Conservation (phyloP, 2,888 invertebrate genomes). For the Leuctra nigra region DNA sequence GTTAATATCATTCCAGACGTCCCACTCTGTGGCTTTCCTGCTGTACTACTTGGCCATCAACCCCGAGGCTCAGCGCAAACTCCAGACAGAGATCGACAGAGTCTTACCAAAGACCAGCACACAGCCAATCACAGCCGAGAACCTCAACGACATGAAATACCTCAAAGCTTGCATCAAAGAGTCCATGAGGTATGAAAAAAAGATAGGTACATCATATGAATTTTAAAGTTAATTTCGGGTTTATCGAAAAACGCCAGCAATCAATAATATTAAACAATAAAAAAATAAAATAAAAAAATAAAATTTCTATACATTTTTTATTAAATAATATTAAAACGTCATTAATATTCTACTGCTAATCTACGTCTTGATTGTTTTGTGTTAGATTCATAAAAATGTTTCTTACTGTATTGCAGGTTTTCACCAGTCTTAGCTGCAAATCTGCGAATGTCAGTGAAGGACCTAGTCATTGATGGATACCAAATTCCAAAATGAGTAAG, state of each 20-base stretch:
- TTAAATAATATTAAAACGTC: too few species aligned
- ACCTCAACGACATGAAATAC: slow-evolving; percentile 37
- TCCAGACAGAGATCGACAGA: slow-evolving; percentile 37
- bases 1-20: slow-evolving; percentile 32
- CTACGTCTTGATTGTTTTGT: too few species aligned
- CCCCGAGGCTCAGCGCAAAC: slow-evolving; percentile 46
- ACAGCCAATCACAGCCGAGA: slow-evolving; percentile 35
- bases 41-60: slow-evolving; percentile 51
- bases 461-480: slow-evolving; percentile 56
- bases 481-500: slow-evolving; percentile 53
- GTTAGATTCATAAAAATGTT: too few species aligned
- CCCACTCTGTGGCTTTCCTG: slow-evolving; percentile 38
- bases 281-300: too few species aligned
- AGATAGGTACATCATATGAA: too few species aligned
- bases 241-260: too few species aligned
- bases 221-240: too few species aligned
- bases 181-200: slow-evolving; percentile 28
- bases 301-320: too few species aligned
- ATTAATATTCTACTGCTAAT: too few species aligned
- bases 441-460: slow-evolving; percentile 45
- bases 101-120: slow-evolving; percentile 27
- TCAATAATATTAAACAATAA: too few species aligned
- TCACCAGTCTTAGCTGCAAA: slow-evolving; percentile 55
- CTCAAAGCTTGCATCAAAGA: slow-evolving; percentile 37
- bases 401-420: too few species aligned